A percentile compares a stretch with the other conserved stretches of the same genome.
Evolutionary conservation across 2,888 invertebrate species (phyloP).

Genomic region (Octonoba sinensis): DNA sequence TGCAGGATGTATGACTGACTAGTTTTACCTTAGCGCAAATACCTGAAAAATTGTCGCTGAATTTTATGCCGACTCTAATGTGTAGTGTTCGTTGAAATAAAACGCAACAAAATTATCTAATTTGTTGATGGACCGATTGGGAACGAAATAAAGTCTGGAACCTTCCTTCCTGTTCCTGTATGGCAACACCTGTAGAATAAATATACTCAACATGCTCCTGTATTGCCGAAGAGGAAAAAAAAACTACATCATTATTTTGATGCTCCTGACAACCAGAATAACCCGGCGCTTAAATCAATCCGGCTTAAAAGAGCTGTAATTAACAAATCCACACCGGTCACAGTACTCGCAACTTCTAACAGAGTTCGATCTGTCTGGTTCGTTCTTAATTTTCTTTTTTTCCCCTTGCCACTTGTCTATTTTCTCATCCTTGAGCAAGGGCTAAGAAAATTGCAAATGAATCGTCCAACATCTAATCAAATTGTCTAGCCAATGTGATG

Average conservation of each 20-base stretch:
- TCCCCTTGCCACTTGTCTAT: background rate
- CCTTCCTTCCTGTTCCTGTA: no score
- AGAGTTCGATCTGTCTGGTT: constrained; percentile 10
- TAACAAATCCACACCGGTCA: constrained; percentile 36
- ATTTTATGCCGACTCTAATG: no score
- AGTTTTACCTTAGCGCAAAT: no score
- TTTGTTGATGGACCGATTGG: no score
- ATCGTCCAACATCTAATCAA: constrained; percentile 42
- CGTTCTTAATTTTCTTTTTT: constrained; percentile 9
- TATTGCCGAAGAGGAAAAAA: constrained; percentile 6
- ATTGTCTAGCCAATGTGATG: constrained; percentile 33
- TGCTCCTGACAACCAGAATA: constrained; percentile 44
- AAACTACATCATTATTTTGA: constrained; percentile 38
- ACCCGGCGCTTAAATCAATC: constrained; percentile 49
- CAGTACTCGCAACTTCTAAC: constrained; percentile 15
- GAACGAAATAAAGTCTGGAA: no score
- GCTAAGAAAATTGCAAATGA: constrained; percentile 18
- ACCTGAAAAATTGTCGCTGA: no score
- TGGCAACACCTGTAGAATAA: background rate
- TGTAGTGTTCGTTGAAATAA: no score
- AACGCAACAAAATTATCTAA: no score
- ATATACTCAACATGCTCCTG: background rate
- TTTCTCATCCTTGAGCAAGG: constrained; percentile 19
- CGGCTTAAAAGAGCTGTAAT: constrained; percentile 47
- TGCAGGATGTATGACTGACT: no score